Evolutionary conservation across 2,888 invertebrate genomes (phyloP).

Genomic region (Biston stratarius): DNA sequence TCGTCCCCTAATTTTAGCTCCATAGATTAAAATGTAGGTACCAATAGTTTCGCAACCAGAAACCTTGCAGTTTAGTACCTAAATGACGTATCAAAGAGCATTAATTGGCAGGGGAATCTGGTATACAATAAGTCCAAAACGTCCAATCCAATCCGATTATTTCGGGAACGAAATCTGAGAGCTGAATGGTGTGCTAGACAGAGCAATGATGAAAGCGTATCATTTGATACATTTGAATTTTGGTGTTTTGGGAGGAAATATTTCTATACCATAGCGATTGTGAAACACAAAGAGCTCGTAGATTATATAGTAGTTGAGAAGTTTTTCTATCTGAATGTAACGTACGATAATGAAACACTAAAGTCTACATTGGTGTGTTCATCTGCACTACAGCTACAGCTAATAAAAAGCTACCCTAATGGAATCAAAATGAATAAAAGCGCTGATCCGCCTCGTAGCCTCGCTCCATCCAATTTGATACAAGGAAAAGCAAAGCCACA

Average conservation of each 20-base stretch:
- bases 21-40: too few species aligned
- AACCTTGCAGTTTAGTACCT: too few species aligned
- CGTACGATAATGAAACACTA: too few species aligned
- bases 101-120: conserved; percentile 14
- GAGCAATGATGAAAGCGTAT: neutral
- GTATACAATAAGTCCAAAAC: conserved; percentile 10
- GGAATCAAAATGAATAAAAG: conserved; percentile 60
- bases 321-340: too few species aligned
- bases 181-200: neutral
- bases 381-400: neutral
- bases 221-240: neutral
- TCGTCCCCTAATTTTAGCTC: too few species aligned
- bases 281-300: too few species aligned
- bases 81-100: conserved; percentile 5
- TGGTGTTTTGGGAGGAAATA: too few species aligned
- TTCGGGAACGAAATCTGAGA: conserved; percentile 6
- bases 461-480: conserved; percentile 59
- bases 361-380: neutral
- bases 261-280: too few species aligned
- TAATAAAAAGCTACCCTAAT: conserved; percentile 32
- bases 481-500: conserved; percentile 59
- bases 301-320: too few species aligned
- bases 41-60: too few species aligned
- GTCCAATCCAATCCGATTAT: conserved; percentile 5
- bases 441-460: conserved; percentile 59